Evolutionary conservation across 2,113 vertebrate species (phyloP), one percentile per base, ranked within the genome.

Genomic region (Orthochromis indermauri): DNA sequence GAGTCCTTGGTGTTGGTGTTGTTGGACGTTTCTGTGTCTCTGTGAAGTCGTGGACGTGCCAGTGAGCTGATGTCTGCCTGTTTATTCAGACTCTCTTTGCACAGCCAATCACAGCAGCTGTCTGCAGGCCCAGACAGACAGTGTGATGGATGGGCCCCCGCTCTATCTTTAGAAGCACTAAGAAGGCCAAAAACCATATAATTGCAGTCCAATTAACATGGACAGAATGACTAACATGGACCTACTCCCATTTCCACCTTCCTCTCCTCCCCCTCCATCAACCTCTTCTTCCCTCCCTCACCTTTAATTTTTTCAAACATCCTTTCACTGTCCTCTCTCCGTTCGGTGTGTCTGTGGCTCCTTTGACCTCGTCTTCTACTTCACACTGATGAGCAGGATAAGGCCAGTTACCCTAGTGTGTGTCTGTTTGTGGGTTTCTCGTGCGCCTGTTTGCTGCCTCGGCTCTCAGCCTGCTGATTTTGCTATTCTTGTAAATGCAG

Each of bases 201-300:
- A 93, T 86, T 89, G 83, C 87, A 13, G 59, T 55, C 88, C 84
- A 88, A 87, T 91, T 88, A 90, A 83, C 59, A 63, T 71, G 5
- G 85, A 88, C 91, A 90, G 83, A 80, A 81, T 90, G 90, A 93
- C 33, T 90, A 84, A 91, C 81, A 88, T 81, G 3, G n/a, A 71
- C 88, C 86, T 68, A 79, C 59, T 80, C 80, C 81, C 84, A n/a
- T 73, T 78, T 85, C 80, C 80, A 66, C 51, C 66, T 26, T 42
- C 85, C n/a, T 16, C 80, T 42, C 83, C 80, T 59, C 81, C 73
- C 26, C 82, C 88, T 89, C 49, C 35, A 16, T 80, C 83, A 86
- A 42, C 53, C 26, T 40, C 12, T 82, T 35, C 31, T 66, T 66
- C 37, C 17, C 61, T 47, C 57, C 71, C 54, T 73, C 61, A 21